A percentile compares a stretch with the other conserved stretches of the same genome.
Evolutionary conservation across 1,140 invertebrate species (phyloP).

Genomic region (Drosophila ficusphila): DNA sequence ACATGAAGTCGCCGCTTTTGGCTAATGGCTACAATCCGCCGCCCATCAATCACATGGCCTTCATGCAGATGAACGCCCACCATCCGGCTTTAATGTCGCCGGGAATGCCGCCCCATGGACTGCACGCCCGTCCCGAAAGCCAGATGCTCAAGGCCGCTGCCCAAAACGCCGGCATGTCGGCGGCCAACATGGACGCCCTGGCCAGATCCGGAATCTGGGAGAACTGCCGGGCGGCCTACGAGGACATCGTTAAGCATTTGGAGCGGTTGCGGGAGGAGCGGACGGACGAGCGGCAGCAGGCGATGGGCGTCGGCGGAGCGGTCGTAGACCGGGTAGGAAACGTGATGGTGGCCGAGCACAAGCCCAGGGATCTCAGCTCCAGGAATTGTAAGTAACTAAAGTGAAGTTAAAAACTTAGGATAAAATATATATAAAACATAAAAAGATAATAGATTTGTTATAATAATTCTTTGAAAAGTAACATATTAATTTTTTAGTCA

Average conservation of each 20-base stretch:
- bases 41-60: constrained; percentile 95
- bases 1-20: constrained; percentile 94
- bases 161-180: constrained; percentile 85
- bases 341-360: constrained; percentile 86
- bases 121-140: constrained; percentile 88
- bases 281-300: constrained; percentile 87
- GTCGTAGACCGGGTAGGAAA: constrained; percentile 85
- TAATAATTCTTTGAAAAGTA: too few species aligned
- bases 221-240: constrained; percentile 95
- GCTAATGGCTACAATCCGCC: constrained; percentile 97
- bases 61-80: constrained; percentile 91
- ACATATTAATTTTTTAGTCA: too few species aligned
- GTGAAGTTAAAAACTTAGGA: not conserved
- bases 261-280: constrained; percentile 95
- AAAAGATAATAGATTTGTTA: too few species aligned
- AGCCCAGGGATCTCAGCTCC: constrained; percentile 92
- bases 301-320: constrained; percentile 83
- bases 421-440: not conserved
- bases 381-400: constrained; percentile 93
- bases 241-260: constrained; percentile 96
- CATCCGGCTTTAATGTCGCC: constrained; percentile 92
- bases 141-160: constrained; percentile 91
- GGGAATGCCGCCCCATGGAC: constrained; percentile 92
- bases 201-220: constrained; percentile 96
- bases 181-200: constrained; percentile 93